Evolutionary conservation across 2,888 invertebrate species (phyloP).

Genomic region (Cheilosia grossa): DNA sequence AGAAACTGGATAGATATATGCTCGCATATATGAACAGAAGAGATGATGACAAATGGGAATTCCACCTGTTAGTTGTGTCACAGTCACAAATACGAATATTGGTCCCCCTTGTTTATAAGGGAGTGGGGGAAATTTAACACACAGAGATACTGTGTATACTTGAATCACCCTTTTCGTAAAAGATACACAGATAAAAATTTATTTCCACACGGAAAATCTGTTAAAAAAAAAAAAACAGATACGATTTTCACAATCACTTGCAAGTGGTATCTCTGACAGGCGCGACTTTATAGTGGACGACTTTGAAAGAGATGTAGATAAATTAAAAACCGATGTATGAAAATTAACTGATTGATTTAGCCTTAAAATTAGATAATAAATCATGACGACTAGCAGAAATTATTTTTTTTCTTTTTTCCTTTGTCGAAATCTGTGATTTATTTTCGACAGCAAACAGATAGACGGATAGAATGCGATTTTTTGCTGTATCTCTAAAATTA

Average conservation of each 20-base stretch:
- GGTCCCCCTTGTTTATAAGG: slow-evolving; percentile 16
- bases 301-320: slow-evolving; percentile 52
- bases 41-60: slow-evolving; percentile 62
- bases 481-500: slow-evolving; percentile 38
- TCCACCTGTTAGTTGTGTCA: slow-evolving; percentile 67
- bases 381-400: slow-evolving; percentile 22
- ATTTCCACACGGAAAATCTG: slow-evolving; percentile 12
- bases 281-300: slow-evolving; percentile 4
- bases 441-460: slow-evolving; percentile 26
- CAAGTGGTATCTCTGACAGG: slow-evolving; percentile 34
- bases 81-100: not conserved
- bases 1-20: slow-evolving; percentile 6
- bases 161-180: not conserved
- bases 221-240: slow-evolving; percentile 1
- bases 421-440: slow-evolving; percentile 52
- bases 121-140: slow-evolving; percentile 1
- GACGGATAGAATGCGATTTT: slow-evolving; percentile 1
- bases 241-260: slow-evolving; percentile 18
- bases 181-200: slow-evolving; percentile 17
- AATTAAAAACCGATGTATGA: slow-evolving; percentile 61
- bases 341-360: slow-evolving; percentile 71
- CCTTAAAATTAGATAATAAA: slow-evolving; percentile 66
- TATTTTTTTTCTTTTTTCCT: slow-evolving; percentile 11
- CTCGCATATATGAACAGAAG: slow-evolving; percentile 23
- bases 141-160: slow-evolving; percentile 18